Conservation (phyloP, 2,888 invertebrate genomes). For the Calephelis perditalis region DNA sequence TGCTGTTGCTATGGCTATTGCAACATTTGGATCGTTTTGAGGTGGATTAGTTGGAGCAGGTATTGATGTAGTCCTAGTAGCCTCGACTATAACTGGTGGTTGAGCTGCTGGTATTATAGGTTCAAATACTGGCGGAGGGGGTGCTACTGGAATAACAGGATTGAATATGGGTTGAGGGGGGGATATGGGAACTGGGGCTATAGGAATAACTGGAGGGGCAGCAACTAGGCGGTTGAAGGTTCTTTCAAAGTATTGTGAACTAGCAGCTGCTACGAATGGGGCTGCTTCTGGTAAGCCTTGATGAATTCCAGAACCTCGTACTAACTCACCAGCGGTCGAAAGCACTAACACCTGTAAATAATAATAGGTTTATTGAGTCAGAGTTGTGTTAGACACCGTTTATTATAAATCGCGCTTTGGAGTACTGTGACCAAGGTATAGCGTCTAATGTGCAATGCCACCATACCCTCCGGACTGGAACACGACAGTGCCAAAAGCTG, state of each 20-base stretch:
- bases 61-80: constrained; percentile 28
- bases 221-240: constrained; percentile 77
- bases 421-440: no score
- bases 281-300: constrained; percentile 41
- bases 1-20: constrained; percentile 65
- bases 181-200: constrained; percentile 30
- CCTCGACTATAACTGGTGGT: constrained; percentile 31
- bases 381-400: background rate
- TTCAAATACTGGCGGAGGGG: constrained; percentile 26
- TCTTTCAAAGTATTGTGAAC: constrained; percentile 82
- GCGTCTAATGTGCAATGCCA: no score
- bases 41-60: constrained; percentile 33
- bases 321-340: constrained; percentile 43
- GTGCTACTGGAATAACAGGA: constrained; percentile 34
- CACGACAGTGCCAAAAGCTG: no score
- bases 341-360: constrained; percentile 50
- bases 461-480: no score
- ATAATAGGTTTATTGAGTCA: constrained; percentile 17
- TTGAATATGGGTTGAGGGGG: constrained; percentile 21
- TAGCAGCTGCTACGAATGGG: constrained; percentile 81
- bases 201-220: constrained; percentile 40
- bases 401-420: no score
- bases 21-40: constrained; percentile 51
- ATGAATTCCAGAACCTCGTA: constrained; percentile 48
- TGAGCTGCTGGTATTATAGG: constrained; percentile 23